A percentile compares a stretch with the other conserved stretches of the same genome.
These are phyloP conservation scores for Amphilophus citrinellus DNA, from an alignment of 2,113 vertebrate species.

Conservation along the genomic window DNA sequence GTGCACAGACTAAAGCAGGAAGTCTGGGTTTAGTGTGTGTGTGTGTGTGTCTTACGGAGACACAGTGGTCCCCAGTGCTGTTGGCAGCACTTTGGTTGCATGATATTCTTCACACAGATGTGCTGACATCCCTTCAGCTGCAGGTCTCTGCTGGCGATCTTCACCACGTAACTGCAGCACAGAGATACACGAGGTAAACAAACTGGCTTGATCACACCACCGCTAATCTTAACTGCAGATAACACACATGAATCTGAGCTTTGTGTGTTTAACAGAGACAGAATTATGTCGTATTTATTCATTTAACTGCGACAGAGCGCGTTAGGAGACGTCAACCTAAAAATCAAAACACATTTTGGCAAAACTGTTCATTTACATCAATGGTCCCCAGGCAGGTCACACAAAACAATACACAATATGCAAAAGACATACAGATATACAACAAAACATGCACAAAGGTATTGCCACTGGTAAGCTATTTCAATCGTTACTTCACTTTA, in stretches of 20 bases:
- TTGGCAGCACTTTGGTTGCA: slow-evolving; percentile 86
- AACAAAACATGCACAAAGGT: not conserved
- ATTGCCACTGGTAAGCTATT: not conserved
- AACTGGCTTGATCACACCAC: not conserved
- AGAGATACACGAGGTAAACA: not conserved
- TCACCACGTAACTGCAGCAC: slow-evolving; percentile 85
- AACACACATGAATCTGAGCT: not conserved
- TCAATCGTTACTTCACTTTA: not conserved
- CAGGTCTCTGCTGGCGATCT: slow-evolving; percentile 77
- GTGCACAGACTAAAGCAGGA: slow-evolving; percentile 3
- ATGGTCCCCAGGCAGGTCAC: not conserved
- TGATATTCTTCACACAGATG: slow-evolving; percentile 78
- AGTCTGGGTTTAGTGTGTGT: not conserved
- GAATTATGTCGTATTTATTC: not conserved
- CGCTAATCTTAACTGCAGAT: too few species aligned
- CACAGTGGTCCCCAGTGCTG: slow-evolving; percentile 90
- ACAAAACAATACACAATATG: not conserved
- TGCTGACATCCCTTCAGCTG: slow-evolving; percentile 84
- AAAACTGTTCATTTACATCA: not conserved
- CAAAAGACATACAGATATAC: not conserved
- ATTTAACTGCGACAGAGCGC: not conserved
- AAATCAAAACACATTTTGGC: not conserved
- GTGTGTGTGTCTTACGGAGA: slow-evolving; percentile 80
- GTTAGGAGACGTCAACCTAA: not conserved
- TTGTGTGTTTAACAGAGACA: not conserved